These are phyloP conservation scores for Colletes collaris DNA, from an alignment of 2,888 invertebrate genomes.

Conservation along the genomic window DNA sequence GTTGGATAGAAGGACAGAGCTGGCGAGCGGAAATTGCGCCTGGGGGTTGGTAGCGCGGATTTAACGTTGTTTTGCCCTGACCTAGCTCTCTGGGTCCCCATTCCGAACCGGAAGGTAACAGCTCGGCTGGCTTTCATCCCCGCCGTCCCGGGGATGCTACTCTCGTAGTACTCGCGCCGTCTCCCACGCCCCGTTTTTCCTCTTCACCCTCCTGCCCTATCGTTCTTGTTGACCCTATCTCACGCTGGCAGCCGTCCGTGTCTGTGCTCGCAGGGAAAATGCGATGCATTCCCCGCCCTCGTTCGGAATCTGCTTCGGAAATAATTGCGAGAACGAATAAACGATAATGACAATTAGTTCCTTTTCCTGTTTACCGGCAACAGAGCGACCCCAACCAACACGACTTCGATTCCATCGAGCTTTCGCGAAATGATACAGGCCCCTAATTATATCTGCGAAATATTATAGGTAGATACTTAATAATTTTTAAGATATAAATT, in stretches of 20 bases:
- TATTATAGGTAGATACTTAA: too few relatives aligned
- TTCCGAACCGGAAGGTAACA: conserved; percentile 70
- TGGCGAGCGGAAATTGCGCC: conserved; percentile 69
- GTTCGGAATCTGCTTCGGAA: conserved; percentile 10
- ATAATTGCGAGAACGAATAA: conserved; percentile 39
- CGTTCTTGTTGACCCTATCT: conserved; percentile 54
- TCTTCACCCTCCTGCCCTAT: conserved; percentile 14
- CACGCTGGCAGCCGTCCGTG: conserved; percentile 44
- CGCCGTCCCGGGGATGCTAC: conserved; percentile 41
- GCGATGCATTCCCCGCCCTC: conserved; percentile 8
- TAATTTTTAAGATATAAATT: too few relatives aligned
- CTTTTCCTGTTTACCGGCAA: neutral
- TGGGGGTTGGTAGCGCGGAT: conserved; percentile 67
- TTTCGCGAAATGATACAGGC: neutral
- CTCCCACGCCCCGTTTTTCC: conserved; percentile 26
- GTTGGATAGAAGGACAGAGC: conserved; percentile 15
- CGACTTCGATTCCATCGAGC: neutral
- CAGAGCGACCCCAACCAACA: neutral
- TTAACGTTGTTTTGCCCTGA: conserved; percentile 74
- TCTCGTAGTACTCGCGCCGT: conserved; percentile 36
- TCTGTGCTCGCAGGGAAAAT: conserved; percentile 32
- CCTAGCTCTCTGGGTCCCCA: conserved; percentile 69
- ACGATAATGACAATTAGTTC: conserved; percentile 23
- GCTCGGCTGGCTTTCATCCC: conserved; percentile 66
- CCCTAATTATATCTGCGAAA: too few relatives aligned